Evolutionary conservation across 2,113 vertebrate genomes (phyloP).

Genomic region (Proteles cristata): DNA sequence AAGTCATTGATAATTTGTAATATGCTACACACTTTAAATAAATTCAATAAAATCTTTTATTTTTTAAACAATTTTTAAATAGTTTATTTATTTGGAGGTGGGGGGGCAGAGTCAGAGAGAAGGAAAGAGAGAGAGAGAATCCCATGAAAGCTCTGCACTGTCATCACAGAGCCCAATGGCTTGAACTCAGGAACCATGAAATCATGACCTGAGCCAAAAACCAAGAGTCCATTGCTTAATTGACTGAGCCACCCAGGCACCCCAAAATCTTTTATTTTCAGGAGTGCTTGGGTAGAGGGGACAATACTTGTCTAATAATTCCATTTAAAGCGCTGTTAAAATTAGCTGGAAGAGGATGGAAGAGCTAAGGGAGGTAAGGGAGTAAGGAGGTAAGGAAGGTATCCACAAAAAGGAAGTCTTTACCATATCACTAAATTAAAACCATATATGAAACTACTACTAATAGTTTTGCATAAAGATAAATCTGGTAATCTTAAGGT

Average conservation of each 20-base stretch:
- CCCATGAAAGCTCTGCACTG: no score
- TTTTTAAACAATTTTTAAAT: no score
- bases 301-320: neutral
- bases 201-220: no score
- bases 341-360: neutral
- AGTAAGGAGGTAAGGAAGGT: neutral
- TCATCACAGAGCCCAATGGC: no score
- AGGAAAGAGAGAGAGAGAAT: no score
- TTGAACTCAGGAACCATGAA: no score
- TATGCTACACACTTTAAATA: neutral
- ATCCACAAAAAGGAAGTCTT: neutral
- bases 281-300: neutral
- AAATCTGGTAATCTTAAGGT: neutral
- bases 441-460: neutral
- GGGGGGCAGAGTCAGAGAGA: no score
- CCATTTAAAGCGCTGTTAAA: neutral
- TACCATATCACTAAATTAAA: neutral
- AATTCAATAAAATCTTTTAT: neutral
- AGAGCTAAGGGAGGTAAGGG: neutral
- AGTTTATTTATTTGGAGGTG: no score
- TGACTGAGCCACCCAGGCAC: no score
- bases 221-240: no score
- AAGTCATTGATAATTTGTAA: conserved; percentile 29
- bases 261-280: neutral
- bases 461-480: neutral